Evolutionary conservation across 2,888 invertebrate species (phyloP).

Genomic region (Euzophera pinguis): DNA sequence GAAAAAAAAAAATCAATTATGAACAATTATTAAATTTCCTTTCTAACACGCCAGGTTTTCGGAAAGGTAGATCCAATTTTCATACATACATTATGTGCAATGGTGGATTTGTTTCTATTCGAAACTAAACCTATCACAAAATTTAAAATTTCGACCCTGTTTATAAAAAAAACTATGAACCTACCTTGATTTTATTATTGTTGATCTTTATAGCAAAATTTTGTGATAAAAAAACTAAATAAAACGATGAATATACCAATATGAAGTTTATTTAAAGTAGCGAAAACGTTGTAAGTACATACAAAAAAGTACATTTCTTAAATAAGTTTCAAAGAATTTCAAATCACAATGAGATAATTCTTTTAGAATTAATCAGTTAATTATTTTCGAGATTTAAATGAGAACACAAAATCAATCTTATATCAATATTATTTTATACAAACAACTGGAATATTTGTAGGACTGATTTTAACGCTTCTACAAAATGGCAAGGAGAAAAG

Average conservation of each 20-base stretch:
- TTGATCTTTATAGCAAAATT: background rate
- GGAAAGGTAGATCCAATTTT: too few relatives aligned
- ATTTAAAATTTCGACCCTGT: too few relatives aligned
- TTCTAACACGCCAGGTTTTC: too few relatives aligned
- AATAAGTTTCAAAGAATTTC: constrained; percentile 2
- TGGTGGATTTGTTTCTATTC: too few relatives aligned
- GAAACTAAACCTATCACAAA: too few relatives aligned
- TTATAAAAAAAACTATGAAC: too few relatives aligned
- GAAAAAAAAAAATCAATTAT: background rate
- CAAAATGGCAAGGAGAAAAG: constrained; percentile 2
- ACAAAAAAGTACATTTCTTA: constrained; percentile 50
- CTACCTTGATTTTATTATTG: too few relatives aligned
- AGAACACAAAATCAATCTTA: background rate
- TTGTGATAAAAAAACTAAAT: constrained; percentile 20
- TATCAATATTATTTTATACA: constrained; percentile 1
- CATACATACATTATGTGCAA: too few relatives aligned
- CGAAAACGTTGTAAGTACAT: constrained; percentile 69
- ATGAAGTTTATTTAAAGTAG: constrained; percentile 63
- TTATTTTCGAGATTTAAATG: constrained; percentile 5
- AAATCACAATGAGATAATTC: constrained; percentile 2
- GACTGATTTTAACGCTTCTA: constrained; percentile 13
- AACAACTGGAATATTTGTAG: constrained; percentile 9
- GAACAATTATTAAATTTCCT: too few relatives aligned
- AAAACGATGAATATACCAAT: constrained; percentile 44
- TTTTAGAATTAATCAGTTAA: constrained; percentile 4